Evolutionary conservation across 2,797 vertebrate genomes (phyloP).

Genomic region (Thaleichthys pacificus): DNA sequence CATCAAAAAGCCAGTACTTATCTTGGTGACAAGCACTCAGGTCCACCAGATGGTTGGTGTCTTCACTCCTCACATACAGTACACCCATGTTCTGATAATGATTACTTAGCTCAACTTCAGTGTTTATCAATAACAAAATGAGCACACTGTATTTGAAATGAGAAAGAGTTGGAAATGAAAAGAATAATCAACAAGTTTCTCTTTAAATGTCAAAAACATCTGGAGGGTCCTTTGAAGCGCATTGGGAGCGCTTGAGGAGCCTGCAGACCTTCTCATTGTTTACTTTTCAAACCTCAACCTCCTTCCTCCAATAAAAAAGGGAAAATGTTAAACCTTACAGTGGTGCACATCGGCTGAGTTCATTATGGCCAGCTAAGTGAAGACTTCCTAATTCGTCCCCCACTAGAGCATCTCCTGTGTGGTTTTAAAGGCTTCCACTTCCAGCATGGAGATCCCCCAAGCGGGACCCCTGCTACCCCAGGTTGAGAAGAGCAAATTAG

Average conservation of each 20-base stretch:
- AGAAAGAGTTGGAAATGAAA: conserved; percentile 29
- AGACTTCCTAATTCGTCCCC: conserved; percentile 64
- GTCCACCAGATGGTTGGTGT: conserved; percentile 51
- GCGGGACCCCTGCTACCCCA: neutral
- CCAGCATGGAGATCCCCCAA: conserved; percentile 22
- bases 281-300: conserved; percentile 68
- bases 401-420: conserved; percentile 42
- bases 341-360: conserved; percentile 68
- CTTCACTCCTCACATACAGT: conserved; percentile 43
- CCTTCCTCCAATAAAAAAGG: conserved; percentile 62
- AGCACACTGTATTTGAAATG: neutral
- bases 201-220: conserved; percentile 64
- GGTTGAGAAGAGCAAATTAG: conserved; percentile 43
- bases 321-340: conserved; percentile 64
- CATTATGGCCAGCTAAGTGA: conserved; percentile 71
- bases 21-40: conserved; percentile 54
- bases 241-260: conserved; percentile 63
- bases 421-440: conserved; percentile 47
- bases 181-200: conserved; percentile 25
- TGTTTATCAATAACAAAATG: conserved; percentile 21
- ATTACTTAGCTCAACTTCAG: conserved; percentile 36
- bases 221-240: conserved; percentile 66
- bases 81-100: conserved; percentile 46
- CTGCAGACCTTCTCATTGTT: conserved; percentile 70
- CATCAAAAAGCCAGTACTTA: conserved; percentile 40